A percentile compares a stretch with the other conserved stretches of the same genome.
These are phyloP conservation scores for Proisotoma minuta DNA, from an alignment of 2,888 invertebrate species.

Conservation along the genomic window DNA sequence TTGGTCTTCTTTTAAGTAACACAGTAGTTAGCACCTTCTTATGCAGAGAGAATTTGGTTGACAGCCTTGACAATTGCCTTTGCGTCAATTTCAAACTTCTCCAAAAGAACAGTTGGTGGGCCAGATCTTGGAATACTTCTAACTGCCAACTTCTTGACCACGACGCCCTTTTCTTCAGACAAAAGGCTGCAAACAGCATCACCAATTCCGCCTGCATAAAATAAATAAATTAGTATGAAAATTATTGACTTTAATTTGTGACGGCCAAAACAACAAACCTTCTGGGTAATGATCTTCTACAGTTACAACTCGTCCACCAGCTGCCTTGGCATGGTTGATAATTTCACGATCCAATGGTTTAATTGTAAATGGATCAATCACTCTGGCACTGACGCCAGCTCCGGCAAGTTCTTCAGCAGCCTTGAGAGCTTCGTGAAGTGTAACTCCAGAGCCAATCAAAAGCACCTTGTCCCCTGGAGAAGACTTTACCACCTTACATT, in stretches of 20 bases:
- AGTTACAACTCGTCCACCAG: constrained; percentile 76
- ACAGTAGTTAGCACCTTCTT: constrained; percentile 51
- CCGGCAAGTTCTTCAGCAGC: constrained; percentile 73
- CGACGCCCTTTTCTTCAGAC: constrained; percentile 64
- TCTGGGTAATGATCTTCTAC: constrained; percentile 97
- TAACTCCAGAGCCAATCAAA: constrained; percentile 88
- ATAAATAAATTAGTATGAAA: background rate
- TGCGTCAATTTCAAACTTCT: constrained; percentile 83
- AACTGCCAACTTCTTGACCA: constrained; percentile 76
- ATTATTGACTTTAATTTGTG: background rate
- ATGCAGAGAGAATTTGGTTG: constrained; percentile 56
- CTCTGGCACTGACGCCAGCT: constrained; percentile 68
- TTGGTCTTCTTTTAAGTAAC: background rate
- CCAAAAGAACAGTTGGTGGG: constrained; percentile 76
- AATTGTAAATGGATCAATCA: constrained; percentile 92
- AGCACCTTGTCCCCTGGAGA: constrained; percentile 73
- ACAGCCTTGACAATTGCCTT: constrained; percentile 71
- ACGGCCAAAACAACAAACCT: constrained; percentile 55
- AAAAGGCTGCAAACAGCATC: constrained; percentile 87
- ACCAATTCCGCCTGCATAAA: constrained; percentile 79
- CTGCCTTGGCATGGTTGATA: constrained; percentile 68
- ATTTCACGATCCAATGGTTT: constrained; percentile 89
- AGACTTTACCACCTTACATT: constrained; percentile 72
- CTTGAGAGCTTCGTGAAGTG: constrained; percentile 80
- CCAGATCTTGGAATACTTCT: constrained; percentile 85